phyloP scores from a whole-genome alignment of 1,140 invertebrate species.

The Drosophila prosaltans region DNA sequence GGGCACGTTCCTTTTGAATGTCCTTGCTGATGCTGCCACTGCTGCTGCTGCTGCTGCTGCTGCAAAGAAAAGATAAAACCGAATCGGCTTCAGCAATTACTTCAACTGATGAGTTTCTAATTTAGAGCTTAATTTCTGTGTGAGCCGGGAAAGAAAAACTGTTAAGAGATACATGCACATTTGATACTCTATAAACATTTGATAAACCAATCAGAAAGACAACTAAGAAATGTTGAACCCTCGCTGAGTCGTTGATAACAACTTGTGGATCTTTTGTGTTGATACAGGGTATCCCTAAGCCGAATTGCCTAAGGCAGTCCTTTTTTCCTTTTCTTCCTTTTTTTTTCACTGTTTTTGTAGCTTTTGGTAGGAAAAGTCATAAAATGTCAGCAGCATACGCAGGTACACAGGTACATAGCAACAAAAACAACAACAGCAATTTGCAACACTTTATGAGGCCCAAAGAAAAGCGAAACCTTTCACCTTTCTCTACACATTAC shows the following conservation, averaged over 20 bases:
- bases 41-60: slow-evolving; percentile 21
- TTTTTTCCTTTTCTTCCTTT: slow-evolving; percentile 5
- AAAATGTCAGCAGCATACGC: slow-evolving; percentile 41
- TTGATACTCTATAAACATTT: neutral
- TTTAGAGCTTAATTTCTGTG: slow-evolving; percentile 75
- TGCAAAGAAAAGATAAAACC: slow-evolving; percentile 58
- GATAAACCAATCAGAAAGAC: no score
- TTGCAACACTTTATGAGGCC: slow-evolving; percentile 69
- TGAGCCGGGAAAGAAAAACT: neutral
- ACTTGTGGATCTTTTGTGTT: neutral
- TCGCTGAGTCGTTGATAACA: no score
- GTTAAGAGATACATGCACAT: neutral
- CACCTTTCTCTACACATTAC: slow-evolving; percentile 52
- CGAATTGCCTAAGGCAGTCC: neutral
- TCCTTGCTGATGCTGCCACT: slow-evolving; percentile 12
- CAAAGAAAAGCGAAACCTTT: slow-evolving; percentile 27
- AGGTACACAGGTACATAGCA: slow-evolving; percentile 31
- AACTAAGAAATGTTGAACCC: no score
- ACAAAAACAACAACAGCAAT: slow-evolving; percentile 40
- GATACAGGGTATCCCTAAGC: neutral
- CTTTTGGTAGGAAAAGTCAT: slow-evolving; percentile 42
- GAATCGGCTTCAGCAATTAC: slow-evolving; percentile 68
- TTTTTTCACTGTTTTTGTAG: slow-evolving; percentile 28
- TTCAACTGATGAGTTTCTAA: slow-evolving; percentile 73
- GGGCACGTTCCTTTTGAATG: slow-evolving; percentile 17